Conservation (phyloP, 2,888 invertebrate genomes). For the Bombylius discolor region DNA sequence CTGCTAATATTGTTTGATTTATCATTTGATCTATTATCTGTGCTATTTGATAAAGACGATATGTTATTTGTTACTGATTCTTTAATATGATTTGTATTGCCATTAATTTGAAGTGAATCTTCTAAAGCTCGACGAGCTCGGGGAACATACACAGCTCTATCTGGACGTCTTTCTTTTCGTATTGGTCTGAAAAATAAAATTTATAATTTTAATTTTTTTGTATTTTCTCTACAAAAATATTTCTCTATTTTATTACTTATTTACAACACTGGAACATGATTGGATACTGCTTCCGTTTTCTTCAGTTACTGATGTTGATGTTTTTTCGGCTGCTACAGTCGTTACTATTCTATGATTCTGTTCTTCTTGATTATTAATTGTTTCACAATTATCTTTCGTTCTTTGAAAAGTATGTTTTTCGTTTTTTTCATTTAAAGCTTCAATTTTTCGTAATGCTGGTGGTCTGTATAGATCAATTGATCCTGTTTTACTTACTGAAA, state of each 20-base stretch:
- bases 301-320: conserved; percentile 26
- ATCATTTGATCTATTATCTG: not conserved
- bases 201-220: not conserved
- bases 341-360: conserved; percentile 12
- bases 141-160: conserved; percentile 68
- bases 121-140: conserved; percentile 47
- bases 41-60: not conserved
- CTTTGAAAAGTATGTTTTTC: not conserved
- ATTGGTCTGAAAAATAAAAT: conserved; percentile 12
- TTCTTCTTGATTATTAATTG: not conserved
- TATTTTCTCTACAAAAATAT: not conserved
- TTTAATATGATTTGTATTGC: not conserved
- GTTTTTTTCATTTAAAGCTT: not conserved
- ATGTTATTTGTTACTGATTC: not conserved
- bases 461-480: conserved; percentile 41
- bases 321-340: conserved; percentile 23
- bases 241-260: not conserved
- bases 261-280: not conserved
- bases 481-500: conserved; percentile 27
- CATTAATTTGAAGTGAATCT: conserved; percentile 24
- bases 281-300: conserved; percentile 16
- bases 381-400: not conserved
- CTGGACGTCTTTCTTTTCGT: conserved; percentile 48
- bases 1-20: not conserved
- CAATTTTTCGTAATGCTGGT: conserved; percentile 36